Conservation (phyloP, 2,888 invertebrate species). For the Spodoptera picta region DNA sequence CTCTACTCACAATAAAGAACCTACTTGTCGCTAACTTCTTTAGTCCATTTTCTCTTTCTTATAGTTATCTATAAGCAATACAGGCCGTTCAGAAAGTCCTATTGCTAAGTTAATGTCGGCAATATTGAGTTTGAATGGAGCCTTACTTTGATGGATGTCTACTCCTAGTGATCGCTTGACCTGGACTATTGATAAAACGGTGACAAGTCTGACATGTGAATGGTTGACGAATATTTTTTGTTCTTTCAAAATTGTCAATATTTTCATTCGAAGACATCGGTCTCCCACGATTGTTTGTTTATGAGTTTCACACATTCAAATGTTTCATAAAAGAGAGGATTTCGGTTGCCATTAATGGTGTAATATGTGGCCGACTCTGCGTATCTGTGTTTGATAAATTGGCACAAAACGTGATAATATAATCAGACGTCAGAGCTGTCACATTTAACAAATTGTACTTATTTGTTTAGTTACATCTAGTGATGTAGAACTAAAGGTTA, state of each 20-base stretch:
- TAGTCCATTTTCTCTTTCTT: slow-evolving; percentile 30
- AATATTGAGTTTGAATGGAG: slow-evolving; percentile 27
- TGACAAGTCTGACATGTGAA: slow-evolving; percentile 37
- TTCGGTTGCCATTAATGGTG: slow-evolving; percentile 24
- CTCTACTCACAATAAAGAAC: slow-evolving; percentile 18
- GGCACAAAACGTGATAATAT: slow-evolving; percentile 43
- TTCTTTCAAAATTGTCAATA: slow-evolving; percentile 26
- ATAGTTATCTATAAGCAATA: slow-evolving; percentile 39
- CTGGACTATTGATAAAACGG: slow-evolving; percentile 27
- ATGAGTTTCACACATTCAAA: slow-evolving; percentile 27
- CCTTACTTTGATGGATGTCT: slow-evolving; percentile 40
- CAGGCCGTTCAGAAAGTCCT: slow-evolving; percentile 33
- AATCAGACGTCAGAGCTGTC: slow-evolving; percentile 39
- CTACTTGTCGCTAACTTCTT: slow-evolving; percentile 18
- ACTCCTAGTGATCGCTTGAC: slow-evolving; percentile 34
- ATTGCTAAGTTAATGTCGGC: slow-evolving; percentile 38
- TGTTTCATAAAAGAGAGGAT: slow-evolving; percentile 30
- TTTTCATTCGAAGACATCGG: slow-evolving; percentile 14
- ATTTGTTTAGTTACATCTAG: slow-evolving; percentile 1
- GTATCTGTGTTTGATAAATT: slow-evolving; percentile 42
- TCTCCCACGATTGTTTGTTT: slow-evolving; percentile 33
- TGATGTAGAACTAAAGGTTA: not conserved
- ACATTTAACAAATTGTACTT: slow-evolving; percentile 12
- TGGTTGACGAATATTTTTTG: slow-evolving; percentile 32
- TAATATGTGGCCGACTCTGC: slow-evolving; percentile 25